Conservation (phyloP, 2,113 vertebrate genomes). For the Uria lomvia region DNA sequence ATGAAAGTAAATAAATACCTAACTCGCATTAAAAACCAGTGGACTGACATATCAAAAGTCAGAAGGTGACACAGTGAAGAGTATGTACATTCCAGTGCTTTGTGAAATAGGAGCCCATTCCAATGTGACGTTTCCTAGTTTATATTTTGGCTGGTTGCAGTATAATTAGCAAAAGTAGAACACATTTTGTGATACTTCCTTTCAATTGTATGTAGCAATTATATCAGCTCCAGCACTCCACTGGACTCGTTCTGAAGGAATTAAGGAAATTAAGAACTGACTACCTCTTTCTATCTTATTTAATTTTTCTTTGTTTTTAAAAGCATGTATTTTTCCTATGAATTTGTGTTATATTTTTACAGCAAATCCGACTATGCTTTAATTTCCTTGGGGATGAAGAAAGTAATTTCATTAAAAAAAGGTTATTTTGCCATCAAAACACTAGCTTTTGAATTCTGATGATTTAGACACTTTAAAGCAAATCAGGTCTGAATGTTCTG, state of each 20-base stretch:
- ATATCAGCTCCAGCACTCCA: neutral
- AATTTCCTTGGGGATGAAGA: neutral
- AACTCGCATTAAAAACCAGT: neutral
- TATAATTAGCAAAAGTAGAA: neutral
- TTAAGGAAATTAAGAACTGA: neutral
- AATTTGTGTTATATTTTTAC: neutral
- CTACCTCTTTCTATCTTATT: neutral
- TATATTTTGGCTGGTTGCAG: neutral
- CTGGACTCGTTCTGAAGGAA: neutral
- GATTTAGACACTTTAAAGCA: neutral
- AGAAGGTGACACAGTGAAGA: neutral
- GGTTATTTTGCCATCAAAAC: neutral
- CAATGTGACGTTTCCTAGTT: neutral
- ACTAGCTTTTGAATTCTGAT: neutral
- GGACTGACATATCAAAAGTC: neutral
- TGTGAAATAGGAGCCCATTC: neutral
- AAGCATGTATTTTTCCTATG: neutral
- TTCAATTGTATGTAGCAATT: neutral
- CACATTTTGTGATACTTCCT: neutral
- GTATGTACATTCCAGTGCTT: neutral
- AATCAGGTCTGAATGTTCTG: neutral
- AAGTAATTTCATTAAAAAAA: neutral
- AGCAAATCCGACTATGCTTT: neutral
- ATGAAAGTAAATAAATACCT: neutral
- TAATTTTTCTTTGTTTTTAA: neutral